A percentile compares a stretch with the other conserved stretches of the same genome.
Evolutionary conservation across 2,113 vertebrate species (phyloP).

Genomic region (Cynoglossus semilaevis): DNA sequence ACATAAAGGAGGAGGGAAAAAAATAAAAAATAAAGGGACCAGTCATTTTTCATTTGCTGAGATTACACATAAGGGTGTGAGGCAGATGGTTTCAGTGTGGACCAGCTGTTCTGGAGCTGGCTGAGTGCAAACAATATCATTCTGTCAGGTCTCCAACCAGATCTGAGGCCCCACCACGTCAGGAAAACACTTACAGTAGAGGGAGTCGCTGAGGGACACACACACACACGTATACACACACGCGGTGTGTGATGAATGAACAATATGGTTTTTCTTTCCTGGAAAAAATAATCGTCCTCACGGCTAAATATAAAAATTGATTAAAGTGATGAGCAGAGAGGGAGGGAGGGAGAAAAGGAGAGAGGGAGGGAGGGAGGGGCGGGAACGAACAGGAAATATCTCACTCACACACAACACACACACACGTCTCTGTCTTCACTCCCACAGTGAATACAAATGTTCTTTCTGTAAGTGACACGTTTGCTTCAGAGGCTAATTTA

Average conservation of each 20-base stretch:
- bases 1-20: too few relatives aligned
- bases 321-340: slow-evolving; percentile 19
- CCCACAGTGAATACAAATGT: background rate
- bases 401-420: background rate
- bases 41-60: slow-evolving; percentile 59
- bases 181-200: slow-evolving; percentile 57
- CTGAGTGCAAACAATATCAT: slow-evolving; percentile 62
- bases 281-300: slow-evolving; percentile 29
- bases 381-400: slow-evolving; percentile 2
- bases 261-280: slow-evolving; percentile 52
- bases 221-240: too few relatives aligned
- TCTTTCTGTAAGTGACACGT: background rate
- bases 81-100: slow-evolving; percentile 55
- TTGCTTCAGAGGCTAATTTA: background rate
- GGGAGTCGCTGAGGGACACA: slow-evolving; percentile 41
- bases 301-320: slow-evolving; percentile 45
- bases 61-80: slow-evolving; percentile 40
- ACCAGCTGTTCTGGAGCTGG: slow-evolving; percentile 65
- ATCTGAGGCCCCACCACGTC: slow-evolving; percentile 56
- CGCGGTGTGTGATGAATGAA: slow-evolving; percentile 52
- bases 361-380: background rate
- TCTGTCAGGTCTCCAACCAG: slow-evolving; percentile 54
- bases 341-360: background rate
- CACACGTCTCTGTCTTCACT: background rate
- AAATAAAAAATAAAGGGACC: slow-evolving; percentile 8